phyloP scores from a whole-genome alignment of 2,113 vertebrate genomes.

The Procavia capensis region DNA sequence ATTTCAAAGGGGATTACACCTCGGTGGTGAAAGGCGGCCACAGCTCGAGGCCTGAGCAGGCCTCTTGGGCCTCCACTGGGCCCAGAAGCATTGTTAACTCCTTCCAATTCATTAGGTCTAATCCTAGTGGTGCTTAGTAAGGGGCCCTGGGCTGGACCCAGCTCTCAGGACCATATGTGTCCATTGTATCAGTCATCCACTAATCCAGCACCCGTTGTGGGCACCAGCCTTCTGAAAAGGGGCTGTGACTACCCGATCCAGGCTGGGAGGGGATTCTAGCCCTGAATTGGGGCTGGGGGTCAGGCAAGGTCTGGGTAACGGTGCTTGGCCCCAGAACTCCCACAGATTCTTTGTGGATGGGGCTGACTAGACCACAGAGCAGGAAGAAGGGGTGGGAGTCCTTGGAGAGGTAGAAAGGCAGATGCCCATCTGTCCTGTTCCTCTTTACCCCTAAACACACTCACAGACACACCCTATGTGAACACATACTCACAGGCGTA shows the following conservation, averaged over 20 bases:
- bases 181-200: constrained; percentile 92
- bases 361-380: constrained; percentile 71
- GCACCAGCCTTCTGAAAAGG: constrained; percentile 78
- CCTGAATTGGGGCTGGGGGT: constrained; percentile 32
- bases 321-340: constrained; percentile 29
- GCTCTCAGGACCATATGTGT: constrained; percentile 92
- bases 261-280: constrained; percentile 64
- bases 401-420: background rate
- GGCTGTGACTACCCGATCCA: constrained; percentile 64
- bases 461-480: background rate
- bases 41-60: constrained; percentile 87
- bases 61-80: constrained; percentile 92
- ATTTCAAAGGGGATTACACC: constrained; percentile 99
- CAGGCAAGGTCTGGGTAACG: background rate
- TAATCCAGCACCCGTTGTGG: constrained; percentile 91
- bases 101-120: constrained; percentile 99
- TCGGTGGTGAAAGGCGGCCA: constrained; percentile 88
- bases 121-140: constrained; percentile 95
- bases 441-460: background rate
- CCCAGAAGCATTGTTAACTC: constrained; percentile 97
- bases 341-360: constrained; percentile 87
- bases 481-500: background rate
- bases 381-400: constrained; percentile 30
- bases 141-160: constrained; percentile 91
- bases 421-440: background rate